Base-by-base conservation (phyloP, 2,888 invertebrate genomes). In the Coelopa pilipes region DNA sequence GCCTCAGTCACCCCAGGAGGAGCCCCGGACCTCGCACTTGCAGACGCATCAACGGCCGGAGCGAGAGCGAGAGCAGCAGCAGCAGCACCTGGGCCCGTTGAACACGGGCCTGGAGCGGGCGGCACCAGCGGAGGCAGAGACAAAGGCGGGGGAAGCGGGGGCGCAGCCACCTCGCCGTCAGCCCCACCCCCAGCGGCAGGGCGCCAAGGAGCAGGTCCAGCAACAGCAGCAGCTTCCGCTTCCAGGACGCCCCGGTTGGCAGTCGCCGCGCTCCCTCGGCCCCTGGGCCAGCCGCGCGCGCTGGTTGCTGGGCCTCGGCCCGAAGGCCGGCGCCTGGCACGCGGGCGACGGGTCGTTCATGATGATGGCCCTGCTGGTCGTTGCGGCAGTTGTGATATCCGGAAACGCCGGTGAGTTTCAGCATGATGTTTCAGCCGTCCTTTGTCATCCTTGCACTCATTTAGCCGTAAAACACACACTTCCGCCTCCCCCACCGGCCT, bases 301-400 rank as follows among this genome's bases (percentile, higher is more conserved):
- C 45, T 62, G 46, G 69, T 63, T 59, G 49, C 69, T 57, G 34
- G 45, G 59, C 19, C 55, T 34, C 17, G 45, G 45, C 10, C 11
- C 71, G 53, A 71, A 65, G 53, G 46, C 65, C 45, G 65, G 34
- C 1, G 19, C 19, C 49, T 10, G 65, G 19, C 55, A 19, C 50
- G 45, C 55, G 46, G 46, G 71, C 72, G 74, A 76, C 46, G 74
- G 77, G 50, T 69, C 79, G 53, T 77, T 81, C 79, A 82, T 80
- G 79, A 86, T 85, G 84, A 79, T 85, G 78, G 83, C 83, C 77
- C 83, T 85, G 83, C 77, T 86, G 59, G 80, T 84, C 76, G 82
- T 85, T 79, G 76, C 84, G 79, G 79, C 84, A 72, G 80, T 82
- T 78, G 79, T 84, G 76, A 80, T 86, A 81, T 83, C 86, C 76